These are phyloP conservation scores for Ariopsis seemanni DNA, from an alignment of 2,113 vertebrate genomes.

Conservation along the genomic window DNA sequence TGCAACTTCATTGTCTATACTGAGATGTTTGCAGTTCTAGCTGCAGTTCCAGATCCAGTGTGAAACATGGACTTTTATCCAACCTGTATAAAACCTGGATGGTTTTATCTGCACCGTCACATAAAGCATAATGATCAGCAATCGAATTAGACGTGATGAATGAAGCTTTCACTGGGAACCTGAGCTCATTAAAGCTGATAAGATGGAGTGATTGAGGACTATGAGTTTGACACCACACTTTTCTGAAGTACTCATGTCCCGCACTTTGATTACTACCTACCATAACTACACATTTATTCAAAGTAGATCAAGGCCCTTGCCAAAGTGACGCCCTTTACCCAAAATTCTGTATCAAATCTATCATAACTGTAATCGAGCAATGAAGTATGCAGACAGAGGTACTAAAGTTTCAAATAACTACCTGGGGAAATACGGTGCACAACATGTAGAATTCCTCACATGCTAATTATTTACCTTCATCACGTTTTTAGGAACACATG, in stretches of 20 bases:
- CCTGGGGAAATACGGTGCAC: background rate
- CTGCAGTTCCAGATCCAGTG: slow-evolving; percentile 7
- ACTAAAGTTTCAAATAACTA: background rate
- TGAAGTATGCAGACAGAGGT: background rate
- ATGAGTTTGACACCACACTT: slow-evolving; percentile 42
- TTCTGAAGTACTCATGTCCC: slow-evolving; percentile 39
- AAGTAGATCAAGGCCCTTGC: background rate
- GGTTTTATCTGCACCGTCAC: slow-evolving; percentile 9
- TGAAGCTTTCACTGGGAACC: slow-evolving; percentile 4
- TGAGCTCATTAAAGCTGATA: slow-evolving; percentile 27
- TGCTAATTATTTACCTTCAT: background rate
- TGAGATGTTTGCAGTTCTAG: background rate
- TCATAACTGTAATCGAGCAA: background rate
- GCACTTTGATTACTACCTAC: background rate
- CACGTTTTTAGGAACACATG: background rate
- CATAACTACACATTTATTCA: background rate
- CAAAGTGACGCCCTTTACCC: background rate
- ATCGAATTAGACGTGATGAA: background rate
- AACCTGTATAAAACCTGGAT: background rate
- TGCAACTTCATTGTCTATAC: slow-evolving; percentile 21
- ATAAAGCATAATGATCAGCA: slow-evolving; percentile 15
- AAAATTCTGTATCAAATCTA: background rate
- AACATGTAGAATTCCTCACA: background rate
- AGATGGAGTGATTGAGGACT: slow-evolving; percentile 12
- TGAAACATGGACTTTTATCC: slow-evolving; percentile 1